phyloP scores from a whole-genome alignment of 2,888 invertebrate genomes.

The Acholoe squamosa region DNA sequence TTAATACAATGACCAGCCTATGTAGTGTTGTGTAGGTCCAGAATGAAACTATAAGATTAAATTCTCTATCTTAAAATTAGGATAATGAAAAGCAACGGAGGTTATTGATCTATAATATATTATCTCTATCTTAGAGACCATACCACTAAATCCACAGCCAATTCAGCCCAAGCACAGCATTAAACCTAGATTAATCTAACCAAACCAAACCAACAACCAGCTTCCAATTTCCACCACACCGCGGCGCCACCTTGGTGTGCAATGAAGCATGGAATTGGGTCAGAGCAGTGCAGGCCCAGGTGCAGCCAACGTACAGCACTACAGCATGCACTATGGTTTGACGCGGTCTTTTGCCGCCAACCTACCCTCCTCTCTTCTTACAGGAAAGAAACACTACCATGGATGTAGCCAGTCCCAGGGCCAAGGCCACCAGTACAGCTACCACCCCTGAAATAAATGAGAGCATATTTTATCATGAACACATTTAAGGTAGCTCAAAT shows the following conservation, averaged over 20 bases:
- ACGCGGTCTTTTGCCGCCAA: not conserved
- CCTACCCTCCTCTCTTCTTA: constrained; percentile 58
- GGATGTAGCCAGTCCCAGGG: constrained; percentile 51
- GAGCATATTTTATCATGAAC: no score
- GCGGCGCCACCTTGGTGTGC: not conserved
- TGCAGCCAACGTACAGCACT: not conserved
- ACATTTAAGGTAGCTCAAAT: no score
- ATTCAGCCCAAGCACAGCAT: no score
- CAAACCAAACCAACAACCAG: not conserved
- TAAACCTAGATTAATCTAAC: constrained; percentile 17
- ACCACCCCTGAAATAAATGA: constrained; percentile 39
- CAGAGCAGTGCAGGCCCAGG: not conserved
- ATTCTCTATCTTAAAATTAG: no score
- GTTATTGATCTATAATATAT: no score
- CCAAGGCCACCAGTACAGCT: not conserved
- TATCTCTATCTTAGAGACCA: no score
- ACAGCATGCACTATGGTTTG: constrained; percentile 37
- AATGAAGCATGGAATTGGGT: no score
- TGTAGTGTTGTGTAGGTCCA: no score
- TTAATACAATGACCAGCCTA: no score
- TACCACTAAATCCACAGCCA: no score
- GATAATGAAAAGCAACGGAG: no score
- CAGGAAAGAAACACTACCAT: constrained; percentile 63
- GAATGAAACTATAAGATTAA: no score
- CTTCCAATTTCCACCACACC: not conserved